Evolutionary conservation across 2,113 vertebrate species (phyloP), one percentile per base, ranked within the genome.

Genomic region (Periophthalmus modestus): DNA sequence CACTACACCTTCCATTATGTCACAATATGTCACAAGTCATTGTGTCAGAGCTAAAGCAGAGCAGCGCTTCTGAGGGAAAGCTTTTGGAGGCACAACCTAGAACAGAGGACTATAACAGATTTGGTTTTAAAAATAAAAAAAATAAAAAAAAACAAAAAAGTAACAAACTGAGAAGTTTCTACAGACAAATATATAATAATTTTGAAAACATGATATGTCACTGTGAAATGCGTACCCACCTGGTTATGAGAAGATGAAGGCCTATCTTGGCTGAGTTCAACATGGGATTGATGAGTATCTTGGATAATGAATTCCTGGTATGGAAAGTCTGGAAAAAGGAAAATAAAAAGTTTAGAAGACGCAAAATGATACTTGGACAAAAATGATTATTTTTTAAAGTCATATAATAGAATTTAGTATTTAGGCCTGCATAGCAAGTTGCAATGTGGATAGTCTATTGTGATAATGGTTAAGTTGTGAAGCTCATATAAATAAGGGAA

Each of bases 211-310:
- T 23, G 1, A 15, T 12, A 24, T 24, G 5, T 7, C 18, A 18
- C 16, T 36, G 28, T 47, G 50, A 36, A 23, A 66, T n/a, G 18
- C 21, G 10, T 28, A 88, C 81, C 52, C 14, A 83, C 86, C 81
- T 80, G 83, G 7, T 73, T 74, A 54, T 50, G 0, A 43, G 71
- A 62, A 58, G 67, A 83, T 0, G 46, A 62, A 72, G 69, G 71
- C 61, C 39, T 0, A 48, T 54, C 50, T 66, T 80, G 58, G 7
- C 14, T 18, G 68, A 78, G 28, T 39, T 34, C 3, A 71, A 57
- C 81, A 78, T 75, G 52, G 16, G 69, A 70, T 11, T 23, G 59
- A 47, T 9, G 74, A 54, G 24, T 2, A 4, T 71, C 66, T 24
- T 71, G 43, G n/a, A 18, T 19, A 75, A 73, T 62, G 66, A 79